Evolutionary conservation across 2,797 vertebrate species (phyloP), one percentile per base, ranked within the genome.

Genomic region (Acrossocheilus wenchowensis): DNA sequence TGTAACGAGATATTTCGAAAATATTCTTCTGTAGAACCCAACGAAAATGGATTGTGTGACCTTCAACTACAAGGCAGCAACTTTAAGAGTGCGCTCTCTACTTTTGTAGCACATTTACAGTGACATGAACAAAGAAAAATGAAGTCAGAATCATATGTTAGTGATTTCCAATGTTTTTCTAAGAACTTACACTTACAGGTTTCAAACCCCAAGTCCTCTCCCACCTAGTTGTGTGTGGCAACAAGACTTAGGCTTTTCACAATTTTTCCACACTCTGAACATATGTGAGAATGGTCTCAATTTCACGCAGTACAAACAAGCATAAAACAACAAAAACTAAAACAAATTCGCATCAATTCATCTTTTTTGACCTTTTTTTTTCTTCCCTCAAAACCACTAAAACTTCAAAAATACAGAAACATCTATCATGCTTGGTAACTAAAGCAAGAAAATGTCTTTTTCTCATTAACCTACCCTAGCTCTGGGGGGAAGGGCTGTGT

Each of bases 401-500:
- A 86, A 75, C 54, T 19, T 62, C 21, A 86, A 81, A 80, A 50
- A 74, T 14, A 81, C 34, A 52, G 64, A 79, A 79, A 81, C 57
- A 66, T 80, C 50, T 43, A 80, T 69, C 75, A 43, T 26, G 54
- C 23, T 30, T 39, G 71, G 9, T 81, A 62, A 81, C 54, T 54
- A 74, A 81, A 79, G 36, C 74, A 83, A 87, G 64, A 72, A 30
- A 66, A 81, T 50, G 23, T 78, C 0, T 82, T 78, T 81, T 86
- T 82, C 66, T 64, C 73, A 78, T 88, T 83, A 86, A 86, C 74
- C 66, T 68, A 34, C 68, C 73, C 77, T 6, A 83, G 36, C 21
- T 74, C 30, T 57, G 69, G 87, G 88, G 81, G 84, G 66, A 85
- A 74, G 17, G 68, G 87, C 87, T 88, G 92, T 93, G 92, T 94